phyloP scores from a whole-genome alignment of 2,888 invertebrate genomes.

The Resseliella maxima region DNA sequence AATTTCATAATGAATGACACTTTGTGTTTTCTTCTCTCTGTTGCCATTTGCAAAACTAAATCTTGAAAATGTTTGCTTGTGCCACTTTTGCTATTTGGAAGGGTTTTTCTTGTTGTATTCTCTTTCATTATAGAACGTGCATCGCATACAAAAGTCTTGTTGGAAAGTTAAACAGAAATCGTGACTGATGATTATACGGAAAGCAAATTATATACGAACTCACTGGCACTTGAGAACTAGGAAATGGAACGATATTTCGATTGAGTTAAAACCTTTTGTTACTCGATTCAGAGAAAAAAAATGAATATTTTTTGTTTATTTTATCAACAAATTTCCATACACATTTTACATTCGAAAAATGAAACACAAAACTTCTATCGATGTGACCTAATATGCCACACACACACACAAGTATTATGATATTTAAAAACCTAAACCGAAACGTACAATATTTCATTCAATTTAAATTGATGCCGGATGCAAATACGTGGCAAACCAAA shows the following conservation, averaged over 20 bases:
- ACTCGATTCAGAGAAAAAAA: too few relatives aligned
- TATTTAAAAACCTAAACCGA: too few relatives aligned
- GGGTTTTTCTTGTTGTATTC: background rate
- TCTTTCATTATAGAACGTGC: background rate
- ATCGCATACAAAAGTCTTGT: background rate
- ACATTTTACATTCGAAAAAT: too few relatives aligned
- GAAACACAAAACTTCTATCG: too few relatives aligned
- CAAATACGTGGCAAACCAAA: background rate
- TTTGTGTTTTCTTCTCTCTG: background rate
- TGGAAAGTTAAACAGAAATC: background rate
- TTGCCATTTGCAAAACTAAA: background rate
- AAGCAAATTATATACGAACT: background rate
- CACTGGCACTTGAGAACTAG: too few relatives aligned
- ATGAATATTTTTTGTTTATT: too few relatives aligned
- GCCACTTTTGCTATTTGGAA: background rate
- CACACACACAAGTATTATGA: too few relatives aligned
- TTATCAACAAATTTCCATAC: too few relatives aligned
- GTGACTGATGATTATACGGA: background rate
- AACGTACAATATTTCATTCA: background rate
- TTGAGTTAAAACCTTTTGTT: too few relatives aligned
- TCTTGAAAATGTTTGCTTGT: background rate
- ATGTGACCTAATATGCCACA: too few relatives aligned
- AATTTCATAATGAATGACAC: conserved; percentile 11
- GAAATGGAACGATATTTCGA: too few relatives aligned
- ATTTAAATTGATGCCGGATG: background rate